Percentiles rank a stretch among this genome's conserved stretches.
Conservation (phyloP, 2,888 invertebrate species). For the Chaitophorus viminalis region DNA sequence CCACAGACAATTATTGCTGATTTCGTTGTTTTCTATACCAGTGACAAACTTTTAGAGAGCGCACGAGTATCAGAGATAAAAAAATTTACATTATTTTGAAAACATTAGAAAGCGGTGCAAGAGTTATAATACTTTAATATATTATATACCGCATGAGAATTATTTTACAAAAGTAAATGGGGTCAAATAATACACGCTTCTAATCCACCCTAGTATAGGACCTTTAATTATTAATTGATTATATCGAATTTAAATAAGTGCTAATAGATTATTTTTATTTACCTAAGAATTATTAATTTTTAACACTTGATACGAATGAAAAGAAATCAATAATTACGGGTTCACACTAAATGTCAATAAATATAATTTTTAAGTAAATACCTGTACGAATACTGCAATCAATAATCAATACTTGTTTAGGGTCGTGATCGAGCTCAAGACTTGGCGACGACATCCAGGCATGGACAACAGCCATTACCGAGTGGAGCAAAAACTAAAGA, state of each 20-base stretch:
- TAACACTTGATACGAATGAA: no score
- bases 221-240: slow-evolving; percentile 11
- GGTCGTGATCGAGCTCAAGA: slow-evolving; percentile 66
- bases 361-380: no score
- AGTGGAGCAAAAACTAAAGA: slow-evolving; percentile 73
- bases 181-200: background rate
- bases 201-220: background rate
- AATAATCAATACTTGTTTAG: slow-evolving; percentile 57
- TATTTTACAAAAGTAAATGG: background rate
- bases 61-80: no score
- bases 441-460: slow-evolving; percentile 66
- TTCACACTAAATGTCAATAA: no score
- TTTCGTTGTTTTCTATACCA: background rate
- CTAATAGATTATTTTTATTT: slow-evolving; percentile 2
- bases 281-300: background rate
- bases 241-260: background rate
- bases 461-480: slow-evolving; percentile 65
- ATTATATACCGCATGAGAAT: no score
- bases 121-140: no score
- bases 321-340: no score
- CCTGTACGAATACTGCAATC: background rate
- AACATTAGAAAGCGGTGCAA: no score
- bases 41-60: background rate
- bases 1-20: background rate
- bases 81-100: no score